Evolutionary conservation across 2,888 invertebrate genomes (phyloP).

Genomic region (Tipula unca): DNA sequence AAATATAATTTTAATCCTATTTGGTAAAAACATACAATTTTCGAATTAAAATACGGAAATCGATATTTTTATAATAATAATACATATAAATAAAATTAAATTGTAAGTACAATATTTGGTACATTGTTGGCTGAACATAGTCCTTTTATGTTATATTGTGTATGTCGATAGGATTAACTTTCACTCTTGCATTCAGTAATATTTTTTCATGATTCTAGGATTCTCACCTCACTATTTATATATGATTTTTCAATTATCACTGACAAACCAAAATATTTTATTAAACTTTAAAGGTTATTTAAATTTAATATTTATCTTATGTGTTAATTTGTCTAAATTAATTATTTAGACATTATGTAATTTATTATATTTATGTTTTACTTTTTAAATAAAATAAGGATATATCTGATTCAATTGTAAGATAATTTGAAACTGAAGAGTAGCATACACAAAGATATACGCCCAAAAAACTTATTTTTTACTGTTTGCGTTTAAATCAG

Average conservation of each 20-base stretch:
- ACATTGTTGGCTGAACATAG: not conserved
- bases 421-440: not conserved
- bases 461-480: not conserved
- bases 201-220: not conserved
- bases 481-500: not conserved
- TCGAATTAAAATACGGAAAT: not conserved
- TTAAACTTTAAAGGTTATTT: no score
- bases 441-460: not conserved
- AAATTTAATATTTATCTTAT: not conserved
- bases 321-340: not conserved
- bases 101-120: not conserved
- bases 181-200: not conserved
- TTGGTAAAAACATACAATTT: not conserved
- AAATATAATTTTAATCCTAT: not conserved
- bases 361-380: not conserved
- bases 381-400: not conserved
- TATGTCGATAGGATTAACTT: not conserved
- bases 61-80: not conserved
- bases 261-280: not conserved
- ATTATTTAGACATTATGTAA: not conserved
- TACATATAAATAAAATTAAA: not conserved
- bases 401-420: not conserved
- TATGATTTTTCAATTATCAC: no score
- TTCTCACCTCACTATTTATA: conserved; percentile 1
- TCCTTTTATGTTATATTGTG: no score